Conservation (phyloP, 2,888 invertebrate genomes). For the Yponomeuta evonymella region DNA sequence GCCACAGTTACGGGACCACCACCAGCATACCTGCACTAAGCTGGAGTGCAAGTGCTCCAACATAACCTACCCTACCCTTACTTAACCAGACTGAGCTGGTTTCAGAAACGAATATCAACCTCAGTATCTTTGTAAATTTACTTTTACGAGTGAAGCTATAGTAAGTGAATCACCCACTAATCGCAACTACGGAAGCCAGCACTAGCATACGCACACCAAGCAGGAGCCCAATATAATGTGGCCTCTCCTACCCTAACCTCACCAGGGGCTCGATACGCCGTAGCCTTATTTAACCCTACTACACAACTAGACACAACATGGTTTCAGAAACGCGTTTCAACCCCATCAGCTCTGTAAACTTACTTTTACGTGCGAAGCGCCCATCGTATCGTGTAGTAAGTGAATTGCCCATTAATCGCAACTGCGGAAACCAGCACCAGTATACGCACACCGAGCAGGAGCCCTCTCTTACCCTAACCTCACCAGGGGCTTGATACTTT, state of each 20-base stretch:
- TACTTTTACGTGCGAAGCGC: constrained; percentile 88
- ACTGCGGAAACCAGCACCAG: constrained; percentile 88
- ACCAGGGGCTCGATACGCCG: too few species aligned
- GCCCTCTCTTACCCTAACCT: constrained; percentile 51
- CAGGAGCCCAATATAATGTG: constrained; percentile 96
- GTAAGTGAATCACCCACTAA: constrained; percentile 84
- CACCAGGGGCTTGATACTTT: too few species aligned
- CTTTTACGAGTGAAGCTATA: constrained; percentile 86
- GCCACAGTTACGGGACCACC: constrained; percentile 85
- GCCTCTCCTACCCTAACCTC: constrained; percentile 38
- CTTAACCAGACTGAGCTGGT: too few species aligned
- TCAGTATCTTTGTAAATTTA: constrained; percentile 23
- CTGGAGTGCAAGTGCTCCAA: constrained; percentile 77
- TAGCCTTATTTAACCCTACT: too few species aligned
- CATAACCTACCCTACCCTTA: constrained; percentile 36
- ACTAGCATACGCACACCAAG: constrained; percentile 92
- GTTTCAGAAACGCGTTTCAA: too few species aligned
- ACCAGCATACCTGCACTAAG: constrained; percentile 92
- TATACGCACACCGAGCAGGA: constrained; percentile 93
- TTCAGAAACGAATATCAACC: too few species aligned
- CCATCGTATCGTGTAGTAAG: constrained; percentile 85
- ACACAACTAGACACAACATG: too few species aligned
- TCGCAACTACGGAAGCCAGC: constrained; percentile 85
- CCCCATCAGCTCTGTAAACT: not conserved
- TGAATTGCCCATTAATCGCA: constrained; percentile 85